Evolutionary conservation across 2,888 invertebrate species (phyloP), one percentile per base, ranked within the genome.

Genomic region (Oxytorus armatus): DNA sequence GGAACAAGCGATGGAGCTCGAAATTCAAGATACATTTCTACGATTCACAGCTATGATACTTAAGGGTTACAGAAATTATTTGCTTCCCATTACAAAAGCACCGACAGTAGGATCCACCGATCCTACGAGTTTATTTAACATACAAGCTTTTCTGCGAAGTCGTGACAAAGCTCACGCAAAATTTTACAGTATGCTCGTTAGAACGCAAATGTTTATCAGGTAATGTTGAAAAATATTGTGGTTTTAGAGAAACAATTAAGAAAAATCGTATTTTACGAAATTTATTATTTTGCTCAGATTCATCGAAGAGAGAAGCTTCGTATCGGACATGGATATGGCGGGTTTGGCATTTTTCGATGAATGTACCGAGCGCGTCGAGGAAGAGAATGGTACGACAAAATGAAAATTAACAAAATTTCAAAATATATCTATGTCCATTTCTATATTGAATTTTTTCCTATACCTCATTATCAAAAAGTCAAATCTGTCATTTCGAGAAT

Each of bases 271-370:
- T n/a, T n/a, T n/a, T n/a, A 53, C 11, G 7, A 53, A 51, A 51
- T 44, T 14, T 79, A 63, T 49, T 82, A 70, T 66, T 53, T 18
- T 16, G 8, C 39, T 77, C 3, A 81, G 98, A 66, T 99, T 99
- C 92, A 99, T 99, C 82, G 99, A 99, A 92, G 99, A 99, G 92
- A 94, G 99, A 18, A 98, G 98, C 85, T 99, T 99, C 92, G 98
- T 99, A 0, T 98, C 98, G n/a, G 99, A 99, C 90, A 97, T 97
- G 87, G 99, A 99, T 92, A 92, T 92, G 92, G 97, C 98, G 79
- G 97, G 98, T 57, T 93, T 99, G 75, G 97, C 97, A 11, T 98
- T 98, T 92, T 99, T 99, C 90, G 99, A 99, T 92, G 99, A 99
- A 89, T 99, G 99, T 91, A 96, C 97, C 5, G 98, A 98, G 89